Evolutionary conservation across 2,113 vertebrate genomes (phyloP).

Genomic region (Trichechus manatus): DNA sequence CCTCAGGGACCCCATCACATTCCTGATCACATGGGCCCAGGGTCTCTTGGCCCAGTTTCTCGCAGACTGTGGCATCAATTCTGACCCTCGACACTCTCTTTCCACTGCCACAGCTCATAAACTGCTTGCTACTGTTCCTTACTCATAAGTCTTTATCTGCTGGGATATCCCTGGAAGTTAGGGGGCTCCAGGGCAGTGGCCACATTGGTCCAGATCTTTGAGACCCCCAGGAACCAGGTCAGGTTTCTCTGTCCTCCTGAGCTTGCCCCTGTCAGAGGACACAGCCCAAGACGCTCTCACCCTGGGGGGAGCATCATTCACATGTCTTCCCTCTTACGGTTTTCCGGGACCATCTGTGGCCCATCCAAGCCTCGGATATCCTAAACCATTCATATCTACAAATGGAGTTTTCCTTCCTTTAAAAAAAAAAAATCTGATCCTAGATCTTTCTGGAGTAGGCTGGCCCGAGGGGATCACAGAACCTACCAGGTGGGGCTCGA

Average conservation of each 20-base stretch:
- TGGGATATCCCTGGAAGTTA: neutral
- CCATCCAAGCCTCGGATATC: neutral
- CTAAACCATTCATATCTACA: neutral
- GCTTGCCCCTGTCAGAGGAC: neutral
- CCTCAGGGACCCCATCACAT: neutral
- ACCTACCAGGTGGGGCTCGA: neutral
- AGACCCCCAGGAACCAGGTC: neutral
- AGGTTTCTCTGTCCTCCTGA: neutral
- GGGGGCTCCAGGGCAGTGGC: neutral
- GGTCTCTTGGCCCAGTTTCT: neutral
- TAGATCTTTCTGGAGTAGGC: neutral
- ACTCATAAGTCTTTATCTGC: neutral
- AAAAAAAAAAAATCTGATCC: neutral
- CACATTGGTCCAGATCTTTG: neutral
- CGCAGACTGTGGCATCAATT: neutral
- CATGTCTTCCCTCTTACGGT: neutral
- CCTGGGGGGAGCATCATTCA: neutral
- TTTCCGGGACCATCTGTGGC: conserved; percentile 2
- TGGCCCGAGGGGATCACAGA: neutral
- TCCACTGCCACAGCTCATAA: neutral
- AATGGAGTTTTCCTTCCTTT: neutral
- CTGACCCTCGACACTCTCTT: neutral
- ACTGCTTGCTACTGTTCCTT: neutral
- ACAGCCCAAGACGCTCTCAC: neutral
- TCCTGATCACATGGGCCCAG: no score